Evolutionary conservation across 2,888 invertebrate species (phyloP), one percentile per base, ranked within the genome.

Genomic region (Linnaemya tessellans): DNA sequence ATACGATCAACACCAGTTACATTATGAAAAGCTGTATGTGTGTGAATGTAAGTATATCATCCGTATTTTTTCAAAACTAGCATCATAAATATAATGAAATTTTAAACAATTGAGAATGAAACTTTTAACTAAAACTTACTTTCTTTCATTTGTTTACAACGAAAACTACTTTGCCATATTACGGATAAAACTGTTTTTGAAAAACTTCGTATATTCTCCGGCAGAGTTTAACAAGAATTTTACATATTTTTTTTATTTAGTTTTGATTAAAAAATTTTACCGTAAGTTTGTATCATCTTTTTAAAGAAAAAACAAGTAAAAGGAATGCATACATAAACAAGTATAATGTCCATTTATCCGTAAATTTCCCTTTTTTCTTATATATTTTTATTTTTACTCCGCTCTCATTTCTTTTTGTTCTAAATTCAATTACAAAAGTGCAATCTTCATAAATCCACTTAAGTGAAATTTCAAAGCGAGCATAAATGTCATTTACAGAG

Each of bases 401-500:
- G 11, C 30, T 60, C 38, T 62, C 30, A 38, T 77, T 54, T 73
- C 15, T 65, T 75, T 51, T 65, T 75, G 54, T 79, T 80, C 68
- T 84, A 78, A 87, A 87, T 88, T 88, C 87, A 88, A 88, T 87
- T 87, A 88, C 87, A 86, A 87, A 87, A 86, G 87, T 87, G 87
- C 87, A 87, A 87, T 87, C 88, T 88, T 87, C 88, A 88, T 87
- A 87, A 88, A 88, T 88, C 87, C 87, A 88, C 88, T 88, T 88
- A 88, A 87, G 86, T 86, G 87, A 87, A 87, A 87, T 87, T 87
- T 87, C 87, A 87, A 87, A 86, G 87, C 83, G 81, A 81, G 82
- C 87, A 87, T 87, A 87, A 87, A 87, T 86, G 87, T 87, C 88
- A 87, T 86, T 87, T 87, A 77, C 80, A 86, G 80, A 86, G 70